Conservation (phyloP, 2,797 vertebrate species). For the Sebastes kiyomatsui region DNA sequence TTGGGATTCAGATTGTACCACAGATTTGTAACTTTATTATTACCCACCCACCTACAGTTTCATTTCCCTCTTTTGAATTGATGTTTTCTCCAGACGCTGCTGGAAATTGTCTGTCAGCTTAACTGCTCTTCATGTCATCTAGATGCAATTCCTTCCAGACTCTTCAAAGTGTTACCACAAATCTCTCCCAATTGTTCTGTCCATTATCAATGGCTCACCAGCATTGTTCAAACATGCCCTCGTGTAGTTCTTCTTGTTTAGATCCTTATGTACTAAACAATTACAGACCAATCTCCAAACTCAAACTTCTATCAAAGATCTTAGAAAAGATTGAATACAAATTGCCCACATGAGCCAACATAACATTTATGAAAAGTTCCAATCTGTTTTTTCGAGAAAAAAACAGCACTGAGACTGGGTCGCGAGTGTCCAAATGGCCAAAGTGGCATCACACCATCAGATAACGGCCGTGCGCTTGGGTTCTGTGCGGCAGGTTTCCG, state of each 20-base stretch:
- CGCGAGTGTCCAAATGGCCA: too few species aligned
- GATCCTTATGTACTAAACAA: too few species aligned
- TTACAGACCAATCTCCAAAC: too few species aligned
- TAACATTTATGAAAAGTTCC: too few species aligned
- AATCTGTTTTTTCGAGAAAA: too few species aligned
- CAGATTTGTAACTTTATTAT: background rate
- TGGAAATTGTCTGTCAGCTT: background rate
- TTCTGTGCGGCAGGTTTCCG: too few species aligned
- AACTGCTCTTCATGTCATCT: background rate
- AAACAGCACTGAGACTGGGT: too few species aligned
- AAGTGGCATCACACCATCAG: too few species aligned
- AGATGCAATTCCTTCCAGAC: background rate
- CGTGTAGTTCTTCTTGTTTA: too few species aligned
- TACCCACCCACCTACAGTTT: background rate
- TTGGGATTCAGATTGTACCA: background rate
- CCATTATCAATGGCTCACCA: background rate
- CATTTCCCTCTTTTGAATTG: background rate
- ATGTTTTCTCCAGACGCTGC: background rate
- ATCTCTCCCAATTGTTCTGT: background rate
- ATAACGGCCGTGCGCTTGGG: fast-evolving
- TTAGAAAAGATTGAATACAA: too few species aligned
- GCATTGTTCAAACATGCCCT: background rate
- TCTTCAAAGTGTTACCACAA: background rate
- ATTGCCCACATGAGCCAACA: too few species aligned
- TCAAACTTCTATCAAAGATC: too few species aligned